Evolutionary conservation across 35 echinoderm and acorn worm species (phyloP).

Genomic region (Patiria miniata): DNA sequence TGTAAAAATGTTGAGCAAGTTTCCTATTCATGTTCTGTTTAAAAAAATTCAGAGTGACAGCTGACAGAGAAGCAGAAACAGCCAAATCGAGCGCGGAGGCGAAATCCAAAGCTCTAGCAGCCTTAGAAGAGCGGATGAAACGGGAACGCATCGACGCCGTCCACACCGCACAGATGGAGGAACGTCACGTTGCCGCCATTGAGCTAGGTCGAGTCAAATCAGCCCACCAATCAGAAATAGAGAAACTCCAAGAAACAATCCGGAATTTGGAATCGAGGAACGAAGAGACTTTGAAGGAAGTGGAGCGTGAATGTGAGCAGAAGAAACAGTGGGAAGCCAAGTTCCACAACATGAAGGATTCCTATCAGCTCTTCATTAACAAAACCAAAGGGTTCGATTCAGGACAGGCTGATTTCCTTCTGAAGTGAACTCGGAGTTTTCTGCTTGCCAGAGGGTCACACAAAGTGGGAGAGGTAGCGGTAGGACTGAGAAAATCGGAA

Average conservation of each 20-base stretch:
- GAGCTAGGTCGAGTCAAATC: conserved; percentile 50
- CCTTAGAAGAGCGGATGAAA: conserved; percentile 42
- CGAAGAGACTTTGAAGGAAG: conserved; percentile 47
- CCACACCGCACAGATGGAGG: conserved; percentile 38
- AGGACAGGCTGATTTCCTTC: conserved; percentile 60
- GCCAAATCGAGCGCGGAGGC: conserved; percentile 32
- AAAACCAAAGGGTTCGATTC: conserved; percentile 47
- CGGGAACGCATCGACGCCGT: conserved; percentile 47
- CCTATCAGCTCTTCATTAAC: conserved; percentile 59
- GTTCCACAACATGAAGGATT: conserved; percentile 40
- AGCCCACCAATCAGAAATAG: conserved; percentile 40
- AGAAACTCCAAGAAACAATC: conserved; percentile 41
- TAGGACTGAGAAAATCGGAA: too few relatives aligned
- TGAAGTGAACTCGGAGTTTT: conserved; percentile 22
- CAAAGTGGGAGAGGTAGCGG: too few relatives aligned
- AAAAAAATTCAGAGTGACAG: conserved; percentile 27
- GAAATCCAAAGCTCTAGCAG: conserved; percentile 25
- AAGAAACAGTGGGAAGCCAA: conserved; percentile 48
- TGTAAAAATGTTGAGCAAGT: background rate
- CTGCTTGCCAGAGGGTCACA: too few relatives aligned
- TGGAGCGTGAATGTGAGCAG: conserved; percentile 34
- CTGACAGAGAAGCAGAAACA: conserved; percentile 31
- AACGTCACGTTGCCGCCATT: conserved; percentile 46
- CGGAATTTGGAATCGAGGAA: conserved; percentile 40
- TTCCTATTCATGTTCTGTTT: background rate